phyloP scores from a whole-genome alignment of 1,140 invertebrate species.

The Microvelia longipes region DNA sequence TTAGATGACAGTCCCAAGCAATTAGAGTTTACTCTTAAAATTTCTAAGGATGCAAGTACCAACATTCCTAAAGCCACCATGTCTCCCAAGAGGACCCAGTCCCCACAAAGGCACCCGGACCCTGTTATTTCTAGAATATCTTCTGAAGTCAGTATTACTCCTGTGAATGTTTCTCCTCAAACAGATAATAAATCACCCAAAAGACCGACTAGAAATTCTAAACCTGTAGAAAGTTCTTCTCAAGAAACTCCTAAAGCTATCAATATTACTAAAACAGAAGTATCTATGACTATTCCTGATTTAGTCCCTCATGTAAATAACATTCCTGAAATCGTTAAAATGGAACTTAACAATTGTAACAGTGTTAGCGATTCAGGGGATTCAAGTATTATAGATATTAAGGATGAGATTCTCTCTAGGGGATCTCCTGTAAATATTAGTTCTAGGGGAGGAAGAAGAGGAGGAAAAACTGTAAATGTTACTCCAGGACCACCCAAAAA shows the following conservation, averaged over 20 bases:
- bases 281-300: slow-evolving; percentile 1
- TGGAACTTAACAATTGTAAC: slow-evolving; percentile 7
- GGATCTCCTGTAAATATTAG: slow-evolving; percentile 9
- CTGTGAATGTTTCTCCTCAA: slow-evolving; percentile 5
- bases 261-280: neutral
- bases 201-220: slow-evolving; percentile 15
- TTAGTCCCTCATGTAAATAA: slow-evolving; percentile 13
- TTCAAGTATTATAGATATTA: neutral
- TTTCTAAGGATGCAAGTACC: slow-evolving; percentile 16
- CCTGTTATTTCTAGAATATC: slow-evolving; percentile 4
- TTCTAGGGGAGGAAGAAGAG: neutral
- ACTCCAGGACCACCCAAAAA: neutral
- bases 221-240: slow-evolving; percentile 10
- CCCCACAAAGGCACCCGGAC: slow-evolving; percentile 3
- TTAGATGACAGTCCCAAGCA: slow-evolving; percentile 11
- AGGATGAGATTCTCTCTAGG: neutral
- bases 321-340: slow-evolving; percentile 8
- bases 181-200: slow-evolving; percentile 13
- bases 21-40: slow-evolving; percentile 19
- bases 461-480: neutral
- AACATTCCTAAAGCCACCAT: slow-evolving; percentile 16
- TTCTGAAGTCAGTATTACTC: slow-evolving; percentile 10
- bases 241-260: slow-evolving; percentile 1
- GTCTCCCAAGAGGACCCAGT: slow-evolving; percentile 12
- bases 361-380: slow-evolving; percentile 5